Conservation (phyloP, 64 coral and sea anemone species). For the Porites australiensis region DNA sequence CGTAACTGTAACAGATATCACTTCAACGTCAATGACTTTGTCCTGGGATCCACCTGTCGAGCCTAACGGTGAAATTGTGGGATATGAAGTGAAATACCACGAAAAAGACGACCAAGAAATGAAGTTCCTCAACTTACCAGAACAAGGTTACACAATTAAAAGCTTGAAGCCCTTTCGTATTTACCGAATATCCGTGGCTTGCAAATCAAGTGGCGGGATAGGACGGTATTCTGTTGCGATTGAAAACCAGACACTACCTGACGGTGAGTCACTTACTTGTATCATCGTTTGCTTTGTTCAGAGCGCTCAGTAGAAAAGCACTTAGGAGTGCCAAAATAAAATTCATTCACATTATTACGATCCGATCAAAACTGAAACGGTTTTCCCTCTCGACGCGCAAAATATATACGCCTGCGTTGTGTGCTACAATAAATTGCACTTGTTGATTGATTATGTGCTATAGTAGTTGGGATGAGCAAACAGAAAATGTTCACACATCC, state of each 20-base stretch:
- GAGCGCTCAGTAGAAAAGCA: too few species aligned
- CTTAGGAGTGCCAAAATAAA: too few species aligned
- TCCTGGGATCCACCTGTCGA: slow-evolving; percentile 61
- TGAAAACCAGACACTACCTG: slow-evolving; percentile 6
- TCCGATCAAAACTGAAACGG: too few species aligned
- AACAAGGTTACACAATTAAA: neutral
- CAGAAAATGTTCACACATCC: too few species aligned
- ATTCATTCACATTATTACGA: too few species aligned
- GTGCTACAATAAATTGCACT: too few species aligned
- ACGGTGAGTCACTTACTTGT: slow-evolving; percentile 6
- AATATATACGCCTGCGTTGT: too few species aligned
- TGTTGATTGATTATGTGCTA: too few species aligned
- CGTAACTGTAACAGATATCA: slow-evolving; percentile 18
- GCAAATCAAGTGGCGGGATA: slow-evolving; percentile 20
- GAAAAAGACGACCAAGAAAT: neutral
- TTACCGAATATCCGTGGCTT: slow-evolving; percentile 58
- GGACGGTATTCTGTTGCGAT: slow-evolving; percentile 26
- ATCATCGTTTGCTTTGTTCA: neutral
- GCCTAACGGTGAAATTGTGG: slow-evolving; percentile 67
- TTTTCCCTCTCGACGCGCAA: too few species aligned
- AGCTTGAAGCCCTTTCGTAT: slow-evolving; percentile 23
- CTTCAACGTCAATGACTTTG: slow-evolving; percentile 21
- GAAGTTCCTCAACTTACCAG: neutral
- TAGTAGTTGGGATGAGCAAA: too few species aligned
- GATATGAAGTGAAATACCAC: neutral